Evolutionary conservation across 2,113 vertebrate species (phyloP).

Genomic region (Pituophis catenifer): DNA sequence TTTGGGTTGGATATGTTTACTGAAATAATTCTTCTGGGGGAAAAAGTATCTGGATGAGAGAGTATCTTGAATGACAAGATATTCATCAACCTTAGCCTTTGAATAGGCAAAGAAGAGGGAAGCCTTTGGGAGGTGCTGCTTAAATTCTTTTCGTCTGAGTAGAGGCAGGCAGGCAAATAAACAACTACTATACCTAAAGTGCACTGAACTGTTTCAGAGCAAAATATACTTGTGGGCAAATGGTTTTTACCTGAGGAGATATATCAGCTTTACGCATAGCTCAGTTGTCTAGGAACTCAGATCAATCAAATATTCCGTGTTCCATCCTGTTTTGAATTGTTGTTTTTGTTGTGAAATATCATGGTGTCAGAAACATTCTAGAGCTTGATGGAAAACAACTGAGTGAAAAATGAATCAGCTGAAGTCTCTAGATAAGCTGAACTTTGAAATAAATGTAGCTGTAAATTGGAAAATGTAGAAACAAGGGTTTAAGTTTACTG

Average conservation of each 20-base stretch:
- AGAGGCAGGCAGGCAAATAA: not conserved
- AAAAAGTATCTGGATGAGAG: not conserved
- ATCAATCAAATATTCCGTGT: not conserved
- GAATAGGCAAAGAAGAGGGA: not conserved
- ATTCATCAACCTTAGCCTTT: not conserved
- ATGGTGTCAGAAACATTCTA: not conserved
- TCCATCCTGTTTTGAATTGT: not conserved
- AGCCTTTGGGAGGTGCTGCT: not conserved
- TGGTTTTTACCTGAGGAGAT: not conserved
- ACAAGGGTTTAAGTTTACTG: not conserved
- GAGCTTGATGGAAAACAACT: not conserved
- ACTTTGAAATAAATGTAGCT: not conserved
- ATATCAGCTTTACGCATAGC: not conserved
- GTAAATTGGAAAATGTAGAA: not conserved
- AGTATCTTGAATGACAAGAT: not conserved
- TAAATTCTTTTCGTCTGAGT: not conserved
- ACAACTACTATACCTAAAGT: not conserved
- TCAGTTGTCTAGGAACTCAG: not conserved
- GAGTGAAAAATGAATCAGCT: not conserved
- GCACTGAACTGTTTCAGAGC: not conserved
- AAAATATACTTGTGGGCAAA: not conserved
- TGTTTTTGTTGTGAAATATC: not conserved
- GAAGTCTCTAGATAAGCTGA: not conserved
- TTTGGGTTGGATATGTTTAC: not conserved
- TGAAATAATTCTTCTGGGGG: not conserved